Percentiles rank a stretch among this genome's conserved stretches.
phyloP scores from a whole-genome alignment of 2,113 vertebrate species.

The Gnathonemus echidnorhynchus region DNA sequence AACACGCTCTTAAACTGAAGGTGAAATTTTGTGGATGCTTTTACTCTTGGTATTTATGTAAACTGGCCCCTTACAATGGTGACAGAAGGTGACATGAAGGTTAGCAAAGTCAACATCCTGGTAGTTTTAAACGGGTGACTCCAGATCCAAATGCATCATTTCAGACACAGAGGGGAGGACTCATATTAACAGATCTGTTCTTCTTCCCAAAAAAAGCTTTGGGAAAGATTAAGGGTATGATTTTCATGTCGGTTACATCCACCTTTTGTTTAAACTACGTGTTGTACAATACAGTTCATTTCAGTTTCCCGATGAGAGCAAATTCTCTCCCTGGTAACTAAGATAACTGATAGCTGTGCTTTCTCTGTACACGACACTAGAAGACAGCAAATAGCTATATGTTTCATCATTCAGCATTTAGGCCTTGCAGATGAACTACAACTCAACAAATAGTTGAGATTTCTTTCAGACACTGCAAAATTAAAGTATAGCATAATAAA shows the following conservation, averaged over 20 bases:
- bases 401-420: not conserved
- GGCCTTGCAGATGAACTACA: not conserved
- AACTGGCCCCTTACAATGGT: not conserved
- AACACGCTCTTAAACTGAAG: not conserved
- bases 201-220: not conserved
- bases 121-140: slow-evolving; percentile 18
- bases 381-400: not conserved
- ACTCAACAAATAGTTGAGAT: not conserved
- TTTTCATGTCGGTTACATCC: not conserved
- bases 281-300: not conserved
- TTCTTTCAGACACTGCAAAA: not conserved
- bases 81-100: not conserved
- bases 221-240: not conserved
- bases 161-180: slow-evolving; percentile 34
- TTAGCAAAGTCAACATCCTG: slow-evolving; percentile 17
- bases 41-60: not conserved
- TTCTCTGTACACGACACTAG: not conserved
- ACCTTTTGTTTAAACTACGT: not conserved
- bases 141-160: slow-evolving; percentile 25
- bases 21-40: not conserved
- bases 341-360: not conserved
- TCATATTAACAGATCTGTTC: slow-evolving; percentile 17
- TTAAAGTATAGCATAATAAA: not conserved
- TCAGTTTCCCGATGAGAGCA: not conserved
- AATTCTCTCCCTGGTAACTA: not conserved